Evolutionary conservation across 2,113 vertebrate species (phyloP), one percentile per base, ranked within the genome.

Genomic region (Chlorodrepanis virens): DNA sequence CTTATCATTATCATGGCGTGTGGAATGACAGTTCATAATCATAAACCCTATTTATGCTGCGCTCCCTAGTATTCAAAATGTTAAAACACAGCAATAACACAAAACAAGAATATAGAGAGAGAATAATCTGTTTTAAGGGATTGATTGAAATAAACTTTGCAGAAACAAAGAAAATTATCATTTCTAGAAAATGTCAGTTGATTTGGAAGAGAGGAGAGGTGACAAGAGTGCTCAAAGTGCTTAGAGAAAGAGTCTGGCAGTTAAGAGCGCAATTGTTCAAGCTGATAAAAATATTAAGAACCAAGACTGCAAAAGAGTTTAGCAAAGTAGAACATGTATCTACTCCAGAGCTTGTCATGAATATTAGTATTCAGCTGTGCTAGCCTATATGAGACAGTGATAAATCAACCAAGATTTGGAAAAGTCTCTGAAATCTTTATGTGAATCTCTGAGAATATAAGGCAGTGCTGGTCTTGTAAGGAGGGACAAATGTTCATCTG

Each of bases 401-500:
- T 95, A 96, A 93, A 96, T 84, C 91, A 95, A 65, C 44, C 11
- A 89, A 87, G 67, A 90, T 93, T 91, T 91, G 75, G n/a, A 95
- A 93, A 93, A 95, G 63, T 65, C 65, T 83, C 75, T 79, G 84
- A 87, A 93, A 93, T 85, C 59, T 89, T 49, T 56, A 2, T 75
- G 45, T 69, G 81, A 50, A 57, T 87, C 76, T 83, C 69, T 47
- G 28, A 76, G 74, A 95, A 89, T 83, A 87, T 54, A 91, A 94
- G 75, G 19, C 52, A 83, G 25, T n/a, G 13, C 53, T 77, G 19
- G 42, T 77, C 49, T 40, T 22, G 4, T 64, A 74, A 72, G 27
- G 39, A 82, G 47, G 42, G 42, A 25, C 61, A 70, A 93, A 74
- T 15, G 37, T 67, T 85, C 87, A 44, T 13, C 56, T 71, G 54